Evolutionary conservation across 2,888 invertebrate genomes (phyloP).

Genomic region (Dynastes hyllus): DNA sequence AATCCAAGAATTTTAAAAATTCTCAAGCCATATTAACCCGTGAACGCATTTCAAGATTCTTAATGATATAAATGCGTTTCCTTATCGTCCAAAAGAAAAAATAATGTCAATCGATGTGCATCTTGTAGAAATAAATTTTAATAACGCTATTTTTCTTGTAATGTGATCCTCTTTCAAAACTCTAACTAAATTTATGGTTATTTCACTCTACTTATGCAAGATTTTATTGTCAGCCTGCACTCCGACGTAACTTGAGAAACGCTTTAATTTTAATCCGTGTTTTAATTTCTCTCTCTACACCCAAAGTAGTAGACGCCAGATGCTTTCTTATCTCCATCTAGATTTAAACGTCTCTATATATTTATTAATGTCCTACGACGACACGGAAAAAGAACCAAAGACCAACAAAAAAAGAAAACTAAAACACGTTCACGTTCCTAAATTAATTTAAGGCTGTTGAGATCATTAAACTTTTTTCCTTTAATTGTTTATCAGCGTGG

Average conservation of each 20-base stretch:
- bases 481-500: slow-evolving; percentile 24
- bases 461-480: slow-evolving; percentile 9
- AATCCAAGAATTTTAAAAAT: too few relatives aligned
- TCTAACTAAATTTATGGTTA: slow-evolving; percentile 22
- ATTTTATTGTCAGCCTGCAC: slow-evolving; percentile 34
- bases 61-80: too few relatives aligned
- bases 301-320: slow-evolving; percentile 9
- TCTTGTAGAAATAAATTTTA: slow-evolving; percentile 4
- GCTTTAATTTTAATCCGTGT: slow-evolving; percentile 26
- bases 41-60: too few relatives aligned
- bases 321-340: slow-evolving; percentile 13
- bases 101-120: neutral
- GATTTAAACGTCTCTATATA: slow-evolving; percentile 23
- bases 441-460: neutral
- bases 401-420: too few relatives aligned
- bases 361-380: neutral
- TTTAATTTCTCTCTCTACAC: slow-evolving; percentile 16
- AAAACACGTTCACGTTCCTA: neutral
- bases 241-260: slow-evolving; percentile 39
- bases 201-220: slow-evolving; percentile 20
- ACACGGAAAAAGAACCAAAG: neutral
- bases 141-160: slow-evolving; percentile 7
- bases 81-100: neutral
- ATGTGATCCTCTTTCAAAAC: slow-evolving; percentile 28
- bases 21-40: too few relatives aligned